phyloP scores from a whole-genome alignment of 2,888 invertebrate species.

The Morpho helenor region DNA sequence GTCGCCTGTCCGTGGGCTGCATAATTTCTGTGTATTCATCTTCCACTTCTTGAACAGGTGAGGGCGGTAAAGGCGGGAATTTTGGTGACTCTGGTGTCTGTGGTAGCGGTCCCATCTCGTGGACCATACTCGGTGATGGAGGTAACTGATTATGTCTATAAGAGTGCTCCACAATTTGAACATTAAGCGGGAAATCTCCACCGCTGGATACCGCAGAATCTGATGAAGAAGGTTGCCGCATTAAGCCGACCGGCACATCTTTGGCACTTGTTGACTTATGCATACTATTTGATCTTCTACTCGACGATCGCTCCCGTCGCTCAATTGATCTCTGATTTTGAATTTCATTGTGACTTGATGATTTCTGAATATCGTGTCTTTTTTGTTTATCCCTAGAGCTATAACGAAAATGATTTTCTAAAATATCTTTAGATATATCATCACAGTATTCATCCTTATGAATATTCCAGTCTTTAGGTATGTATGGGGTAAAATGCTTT shows the following conservation, averaged over 20 bases:
- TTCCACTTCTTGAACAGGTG: conserved; percentile 89
- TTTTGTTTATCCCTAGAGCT: conserved; percentile 76
- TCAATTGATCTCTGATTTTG: conserved; percentile 74
- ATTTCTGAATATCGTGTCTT: conserved; percentile 80
- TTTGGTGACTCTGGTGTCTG: conserved; percentile 73
- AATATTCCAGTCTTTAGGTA: conserved; percentile 79
- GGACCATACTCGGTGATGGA: conserved; percentile 59
- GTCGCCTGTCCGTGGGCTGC: conserved; percentile 71
- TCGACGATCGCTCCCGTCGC: conserved; percentile 67
- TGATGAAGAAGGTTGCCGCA: conserved; percentile 73
- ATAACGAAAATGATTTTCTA: conserved; percentile 74
- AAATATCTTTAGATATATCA: conserved; percentile 73
- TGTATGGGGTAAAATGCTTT: conserved; percentile 73
- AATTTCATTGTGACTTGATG: conserved; percentile 81
- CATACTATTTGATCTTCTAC: conserved; percentile 80
- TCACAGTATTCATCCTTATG: conserved; percentile 79
- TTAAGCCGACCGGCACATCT: conserved; percentile 81
- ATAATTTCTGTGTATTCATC: conserved; percentile 86
- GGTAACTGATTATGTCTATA: conserved; percentile 67
- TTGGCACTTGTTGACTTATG: conserved; percentile 88
- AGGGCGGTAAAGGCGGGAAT: conserved; percentile 90
- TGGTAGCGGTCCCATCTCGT: conserved; percentile 70
- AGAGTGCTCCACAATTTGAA: conserved; percentile 82
- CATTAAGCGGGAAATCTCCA: conserved; percentile 81
- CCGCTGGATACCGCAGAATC: conserved; percentile 75